Conservation (phyloP, 1,140 invertebrate species). For the Scaptomyza montana region DNA sequence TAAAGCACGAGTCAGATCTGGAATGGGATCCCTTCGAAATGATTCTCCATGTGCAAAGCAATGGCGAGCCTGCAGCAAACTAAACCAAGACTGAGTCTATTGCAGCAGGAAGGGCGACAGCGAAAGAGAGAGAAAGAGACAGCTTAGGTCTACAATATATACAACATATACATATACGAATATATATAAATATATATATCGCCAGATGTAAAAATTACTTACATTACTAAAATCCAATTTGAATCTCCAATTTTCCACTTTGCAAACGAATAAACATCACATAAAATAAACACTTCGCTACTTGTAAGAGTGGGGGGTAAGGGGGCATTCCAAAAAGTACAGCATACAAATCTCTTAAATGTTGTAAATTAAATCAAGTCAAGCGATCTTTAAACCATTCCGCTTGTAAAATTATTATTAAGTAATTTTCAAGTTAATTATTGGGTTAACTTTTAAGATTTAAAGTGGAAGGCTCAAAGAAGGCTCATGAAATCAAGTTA, state of each 20-base stretch:
- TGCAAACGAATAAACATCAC: conserved; percentile 54
- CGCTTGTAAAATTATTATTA: too few species aligned
- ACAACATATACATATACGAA: conserved; percentile 4
- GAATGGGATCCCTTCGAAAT: conserved; percentile 83
- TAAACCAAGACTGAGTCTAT: conserved; percentile 62
- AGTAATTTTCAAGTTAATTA: too few species aligned
- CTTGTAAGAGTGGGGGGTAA: background rate
- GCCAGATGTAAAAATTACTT: conserved; percentile 61
- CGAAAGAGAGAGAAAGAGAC: conserved; percentile 32
- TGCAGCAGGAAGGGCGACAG: background rate
- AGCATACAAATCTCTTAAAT: background rate
- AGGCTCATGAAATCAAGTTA: too few species aligned
- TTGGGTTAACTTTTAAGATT: too few species aligned
- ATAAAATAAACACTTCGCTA: background rate
- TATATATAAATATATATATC: too few species aligned
- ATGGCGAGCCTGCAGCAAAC: conserved; percentile 70
- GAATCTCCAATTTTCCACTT: conserved; percentile 57
- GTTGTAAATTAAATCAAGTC: too few species aligned
- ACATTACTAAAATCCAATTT: conserved; percentile 44
- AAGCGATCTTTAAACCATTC: too few species aligned
- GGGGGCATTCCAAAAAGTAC: background rate
- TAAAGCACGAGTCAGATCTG: conserved; percentile 74
- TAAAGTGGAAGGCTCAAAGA: too few species aligned
- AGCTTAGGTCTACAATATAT: conserved; percentile 29
- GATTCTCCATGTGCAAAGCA: conserved; percentile 78